Evolutionary conservation across 92 coral and sea anemone species (phyloP).

Genomic region (Paramuricea clavata): DNA sequence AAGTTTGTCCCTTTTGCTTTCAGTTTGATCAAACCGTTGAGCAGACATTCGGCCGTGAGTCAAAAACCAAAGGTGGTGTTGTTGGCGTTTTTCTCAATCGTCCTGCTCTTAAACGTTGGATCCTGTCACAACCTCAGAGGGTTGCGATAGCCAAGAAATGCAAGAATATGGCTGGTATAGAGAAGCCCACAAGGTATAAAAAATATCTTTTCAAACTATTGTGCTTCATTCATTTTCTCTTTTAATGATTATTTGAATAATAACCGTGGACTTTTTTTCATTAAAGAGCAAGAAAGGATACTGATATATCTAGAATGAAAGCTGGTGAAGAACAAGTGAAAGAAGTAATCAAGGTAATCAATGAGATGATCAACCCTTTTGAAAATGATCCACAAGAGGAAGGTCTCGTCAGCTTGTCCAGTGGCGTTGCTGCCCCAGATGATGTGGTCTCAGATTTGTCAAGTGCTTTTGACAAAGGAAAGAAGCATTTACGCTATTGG

Average conservation of each 20-base stretch:
- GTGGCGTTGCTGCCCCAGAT: conserved; percentile 39
- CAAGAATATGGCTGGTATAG: conserved; percentile 79
- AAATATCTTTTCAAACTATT: conserved; percentile 12
- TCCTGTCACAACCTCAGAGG: background rate
- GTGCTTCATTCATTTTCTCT: background rate
- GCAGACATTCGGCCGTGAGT: conserved; percentile 19
- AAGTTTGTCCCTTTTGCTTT: too few species aligned
- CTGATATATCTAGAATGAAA: conserved; percentile 30
- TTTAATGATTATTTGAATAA: background rate
- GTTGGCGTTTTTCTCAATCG: background rate
- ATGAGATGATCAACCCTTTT: conserved; percentile 32
- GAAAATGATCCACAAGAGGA: conserved; percentile 21
- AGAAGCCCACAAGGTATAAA: conserved; percentile 73
- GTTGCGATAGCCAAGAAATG: conserved; percentile 65
- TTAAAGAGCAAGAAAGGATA: conserved; percentile 42
- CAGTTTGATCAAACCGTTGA: conserved; percentile 17
- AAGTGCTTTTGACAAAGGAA: conserved; percentile 35
- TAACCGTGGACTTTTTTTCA: background rate
- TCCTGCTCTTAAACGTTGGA: background rate
- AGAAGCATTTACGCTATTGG: conserved; percentile 37
- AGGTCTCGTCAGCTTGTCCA: conserved; percentile 32
- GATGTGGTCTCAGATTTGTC: conserved; percentile 25
- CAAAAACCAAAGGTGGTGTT: conserved; percentile 18
- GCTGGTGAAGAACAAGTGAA: conserved; percentile 42
- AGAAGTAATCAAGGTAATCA: conserved; percentile 19